Base-by-base conservation (phyloP, 2,797 vertebrate genomes). In the Etheostoma nigrum region DNA sequence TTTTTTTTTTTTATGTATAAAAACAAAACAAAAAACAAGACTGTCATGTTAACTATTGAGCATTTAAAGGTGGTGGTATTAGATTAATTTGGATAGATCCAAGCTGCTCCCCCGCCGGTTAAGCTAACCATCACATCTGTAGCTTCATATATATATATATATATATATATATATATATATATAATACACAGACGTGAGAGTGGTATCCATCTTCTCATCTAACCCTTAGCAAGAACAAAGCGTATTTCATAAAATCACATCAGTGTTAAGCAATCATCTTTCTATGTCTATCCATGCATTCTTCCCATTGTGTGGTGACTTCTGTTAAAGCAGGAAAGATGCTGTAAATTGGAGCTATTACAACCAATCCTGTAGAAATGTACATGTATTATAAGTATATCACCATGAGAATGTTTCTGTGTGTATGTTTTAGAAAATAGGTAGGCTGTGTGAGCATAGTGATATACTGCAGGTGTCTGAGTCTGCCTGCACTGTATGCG, bases 381-480 rank as follows among this genome's bases (percentile, higher is more conserved):
- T 33, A 23, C 21, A 51, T 12, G 1, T 6, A 18, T 47, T 52
- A 52, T 61, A 25, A 18, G n/a, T 18, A 18, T 30, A 54, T 25
- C 6, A 67, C 13, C n/a, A 42, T 52, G 8, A 21, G 3, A 49
- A 48, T 47, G 6, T 64, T 54, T 61, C 42, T 57, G 3, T 10
- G 27, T 59, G 10, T 49, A 4, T 57, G 67, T 15, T 66, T 62
- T 36, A 52, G 8, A 67, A 55, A 63, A 52, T 12, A 2, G 19
- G 33, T 40, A 57, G 25, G 25, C 21, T 48, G 9, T 25, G 4
- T 52, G 51, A 45, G 16, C 45, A 49, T 36, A 14, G 19, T 45
- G 67, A 64, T 25, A 47, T 23, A 67, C 10, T 64, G 15, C 13
- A 36, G 40, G 23, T 67, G 54, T 69, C 14, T 66, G 21, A 13